Base-by-base conservation (phyloP, 2,113 vertebrate genomes). In the Cyprinus carpio region DNA sequence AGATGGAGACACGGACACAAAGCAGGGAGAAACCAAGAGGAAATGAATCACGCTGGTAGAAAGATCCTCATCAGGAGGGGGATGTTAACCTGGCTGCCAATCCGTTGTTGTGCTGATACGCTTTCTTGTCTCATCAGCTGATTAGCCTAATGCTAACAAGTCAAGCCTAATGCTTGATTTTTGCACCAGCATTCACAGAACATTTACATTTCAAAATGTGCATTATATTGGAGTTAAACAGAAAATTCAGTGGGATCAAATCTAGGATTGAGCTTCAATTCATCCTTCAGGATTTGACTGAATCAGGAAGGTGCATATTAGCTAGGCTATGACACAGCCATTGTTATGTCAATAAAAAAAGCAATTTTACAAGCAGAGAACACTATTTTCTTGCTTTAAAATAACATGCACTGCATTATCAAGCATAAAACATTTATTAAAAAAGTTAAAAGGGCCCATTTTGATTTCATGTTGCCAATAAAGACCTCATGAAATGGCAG, bases 1-100 rank as follows among this genome's bases (percentile, higher is more conserved):
- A 81, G 71, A 82, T 83, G 71, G 46, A 58, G 75, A 88, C 84
- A 72, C 6, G n/a, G 62, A 65, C 25, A 74, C 71, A 82, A 82
- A 82, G 65, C 78, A 62, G 7, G 65, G 81, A 81, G 74, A 86
- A 67, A 46, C 74, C 56, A 81, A 27, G 43, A 67, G 82, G 60
- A 58, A 76, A 64, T 81, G 76, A 62, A 72, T 81, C 51, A 67
- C 43, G 18, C 83, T 85, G 58, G 40, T 25, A 56, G 25, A 75
- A 74, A 65, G 3, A 25, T 6, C 27, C 79, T 81, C 23, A 60
- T 49, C 46, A 25, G 71, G 56, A 82, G 46, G n/a, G 10, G 37
- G 37, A 37, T 49, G 25, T 60, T 56, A 86, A 49, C 29, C 13
- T 56, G 62, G 64, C 60, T 58, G 60, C 46, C 12, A 67, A 77